These are phyloP conservation scores for Stomatorhinus walkeri DNA, from an alignment of 2,797 vertebrate genomes.

Conservation along the genomic window DNA sequence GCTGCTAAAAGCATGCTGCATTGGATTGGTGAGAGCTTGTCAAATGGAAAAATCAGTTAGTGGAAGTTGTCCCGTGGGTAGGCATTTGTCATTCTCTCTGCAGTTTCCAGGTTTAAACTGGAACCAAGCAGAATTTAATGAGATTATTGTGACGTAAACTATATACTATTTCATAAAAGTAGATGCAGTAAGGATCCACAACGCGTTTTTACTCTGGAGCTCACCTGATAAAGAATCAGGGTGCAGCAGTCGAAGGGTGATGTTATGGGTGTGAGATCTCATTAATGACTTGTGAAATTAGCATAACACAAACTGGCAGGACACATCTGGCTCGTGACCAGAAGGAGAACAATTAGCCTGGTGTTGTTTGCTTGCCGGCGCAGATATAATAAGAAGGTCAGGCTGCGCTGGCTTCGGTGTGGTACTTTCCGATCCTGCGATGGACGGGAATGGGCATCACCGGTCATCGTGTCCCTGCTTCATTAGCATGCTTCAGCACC, in stretches of 20 bases:
- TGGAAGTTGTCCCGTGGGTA: background rate
- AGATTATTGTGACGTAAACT: background rate
- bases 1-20: background rate
- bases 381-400: background rate
- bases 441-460: background rate
- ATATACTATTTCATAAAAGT: background rate
- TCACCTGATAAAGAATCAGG: background rate
- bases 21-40: background rate
- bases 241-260: background rate
- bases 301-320: background rate
- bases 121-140: background rate
- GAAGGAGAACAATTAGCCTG: background rate
- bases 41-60: background rate
- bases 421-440: background rate
- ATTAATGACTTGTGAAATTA: background rate
- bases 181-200: background rate
- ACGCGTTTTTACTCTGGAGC: background rate
- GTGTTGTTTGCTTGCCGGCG: background rate
- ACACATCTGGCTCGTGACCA: background rate
- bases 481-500: background rate
- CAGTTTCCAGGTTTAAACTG: background rate
- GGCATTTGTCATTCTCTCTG: background rate
- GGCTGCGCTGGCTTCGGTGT: background rate
- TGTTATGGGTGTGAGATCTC: background rate
- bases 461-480: too few species aligned